Evolutionary conservation across 2,113 vertebrate species (phyloP).

Genomic region (Glareola pratincola): DNA sequence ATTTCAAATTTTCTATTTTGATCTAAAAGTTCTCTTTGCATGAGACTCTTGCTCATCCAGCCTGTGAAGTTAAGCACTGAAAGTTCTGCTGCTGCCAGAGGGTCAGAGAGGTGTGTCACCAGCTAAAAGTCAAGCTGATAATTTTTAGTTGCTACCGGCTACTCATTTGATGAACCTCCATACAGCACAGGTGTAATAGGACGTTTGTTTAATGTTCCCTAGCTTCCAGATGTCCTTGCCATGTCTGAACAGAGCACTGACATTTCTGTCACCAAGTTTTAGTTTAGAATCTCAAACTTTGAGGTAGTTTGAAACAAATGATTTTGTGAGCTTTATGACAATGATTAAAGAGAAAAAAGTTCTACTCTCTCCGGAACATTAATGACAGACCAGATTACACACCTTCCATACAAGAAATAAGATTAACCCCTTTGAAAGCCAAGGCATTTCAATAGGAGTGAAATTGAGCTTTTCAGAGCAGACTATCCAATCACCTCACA

Average conservation of each 20-base stretch:
- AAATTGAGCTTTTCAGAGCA: constrained; percentile 61
- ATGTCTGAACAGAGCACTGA: background rate
- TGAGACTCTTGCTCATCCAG: background rate
- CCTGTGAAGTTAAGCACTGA: background rate
- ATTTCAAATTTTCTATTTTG: background rate
- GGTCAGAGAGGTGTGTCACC: background rate
- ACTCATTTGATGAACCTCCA: background rate
- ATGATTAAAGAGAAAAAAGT: background rate
- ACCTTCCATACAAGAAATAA: constrained; percentile 45
- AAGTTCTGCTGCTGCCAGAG: background rate
- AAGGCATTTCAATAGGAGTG: constrained; percentile 42
- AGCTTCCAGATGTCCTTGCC: background rate
- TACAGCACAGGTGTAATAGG: background rate
- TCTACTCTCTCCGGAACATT: constrained; percentile 26
- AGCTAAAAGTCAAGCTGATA: background rate
- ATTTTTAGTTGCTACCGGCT: background rate
- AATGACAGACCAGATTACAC: constrained; percentile 1
- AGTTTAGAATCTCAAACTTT: background rate
- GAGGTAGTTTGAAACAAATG: background rate
- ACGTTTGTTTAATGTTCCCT: background rate
- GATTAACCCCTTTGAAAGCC: constrained; percentile 47
- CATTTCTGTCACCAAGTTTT: background rate
- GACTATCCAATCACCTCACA: constrained; percentile 32
- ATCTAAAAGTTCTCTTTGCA: background rate
- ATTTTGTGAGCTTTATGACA: background rate